Evolutionary conservation across 1,140 invertebrate species (phyloP), one percentile per base, ranked within the genome.

Genomic region (Antheraea mylitta): DNA sequence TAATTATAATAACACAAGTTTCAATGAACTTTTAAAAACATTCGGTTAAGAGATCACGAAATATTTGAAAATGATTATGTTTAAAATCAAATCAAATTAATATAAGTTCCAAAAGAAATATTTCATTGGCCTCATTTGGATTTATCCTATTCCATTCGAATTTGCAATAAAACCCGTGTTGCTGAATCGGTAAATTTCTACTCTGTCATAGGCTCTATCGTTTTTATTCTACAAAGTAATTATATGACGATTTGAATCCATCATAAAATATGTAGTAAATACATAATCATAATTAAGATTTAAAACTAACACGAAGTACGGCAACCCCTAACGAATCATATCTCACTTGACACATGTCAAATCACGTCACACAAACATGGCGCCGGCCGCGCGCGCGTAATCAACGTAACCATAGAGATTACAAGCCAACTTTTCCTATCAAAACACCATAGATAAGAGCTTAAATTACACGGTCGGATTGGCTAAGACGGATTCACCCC

Each of bases 371-470:
- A 42, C 64, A 42, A 18, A 53, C 45, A 53, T 53, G 45, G 45
- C 45, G 45, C 45, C 45, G 45, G 45, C 45, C 45, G 45, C 45
- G 45, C 64, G n/a, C 38, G n/a, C 64, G n/a, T 42, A 65, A 65
- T 65, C 64, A 38, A 18, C 63, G 63, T 13, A 18, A n/a, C 81
- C 83, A 85, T 86, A 81, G 80, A 86, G 83, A 88, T 88, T 86
- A 86, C 80, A 85, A 89, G 80, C 89, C 84, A 89, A 89, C 85
- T 89, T 91, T 89, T 89, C 86, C 84, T 85, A 89, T 89, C 85
- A 86, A 79, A 82, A 87, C 89, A 82, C 85, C 86, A 86, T 83
- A 91, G 89, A 91, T 87, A 91, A 91, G 62, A 80, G 79, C 83
- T 79, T 83, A 83, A 85, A 89, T 91, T 90, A 89, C 83, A 89